phyloP scores from a whole-genome alignment of 2,888 invertebrate genomes.

The Caenorhabditis zanzibari region DNA sequence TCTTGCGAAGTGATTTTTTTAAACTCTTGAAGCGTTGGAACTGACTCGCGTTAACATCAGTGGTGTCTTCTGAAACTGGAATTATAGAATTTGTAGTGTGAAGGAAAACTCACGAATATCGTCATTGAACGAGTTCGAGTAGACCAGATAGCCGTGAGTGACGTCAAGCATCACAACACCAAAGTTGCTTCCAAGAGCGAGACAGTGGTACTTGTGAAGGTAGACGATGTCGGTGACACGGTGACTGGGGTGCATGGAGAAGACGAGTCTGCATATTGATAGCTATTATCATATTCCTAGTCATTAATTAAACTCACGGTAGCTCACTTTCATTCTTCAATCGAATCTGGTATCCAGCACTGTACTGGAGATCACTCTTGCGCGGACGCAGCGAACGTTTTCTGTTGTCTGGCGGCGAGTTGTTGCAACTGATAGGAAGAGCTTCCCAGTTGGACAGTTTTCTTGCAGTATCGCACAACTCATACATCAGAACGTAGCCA shows the following conservation, averaged over 20 bases:
- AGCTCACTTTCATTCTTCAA: constrained; percentile 19
- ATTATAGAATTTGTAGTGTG: background rate
- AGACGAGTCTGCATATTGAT: constrained; percentile 30
- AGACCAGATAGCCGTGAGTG: constrained; percentile 18
- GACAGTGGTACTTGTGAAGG: constrained; percentile 38
- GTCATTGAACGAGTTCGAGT: constrained; percentile 20
- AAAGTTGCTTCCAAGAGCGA: constrained; percentile 34
- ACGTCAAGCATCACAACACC: constrained; percentile 44
- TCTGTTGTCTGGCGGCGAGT: constrained; percentile 1
- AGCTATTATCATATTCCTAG: too few species aligned
- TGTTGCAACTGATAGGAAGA: constrained; percentile 22
- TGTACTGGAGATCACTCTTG: constrained; percentile 6
- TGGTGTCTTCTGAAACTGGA: constrained; percentile 18
- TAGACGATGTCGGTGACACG: constrained; percentile 28
- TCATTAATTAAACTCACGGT: constrained; percentile 17
- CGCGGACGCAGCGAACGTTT: constrained; percentile 6
- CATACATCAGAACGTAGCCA: constrained; percentile 51
- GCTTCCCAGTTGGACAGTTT: constrained; percentile 12
- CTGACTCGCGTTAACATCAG: background rate
- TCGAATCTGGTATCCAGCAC: constrained; percentile 40
- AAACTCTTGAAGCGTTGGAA: constrained; percentile 46
- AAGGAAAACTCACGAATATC: constrained; percentile 12
- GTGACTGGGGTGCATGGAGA: constrained; percentile 26
- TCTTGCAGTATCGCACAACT: constrained; percentile 17
- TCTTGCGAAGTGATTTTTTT: constrained; percentile 56